Evolutionary conservation across 2,797 vertebrate genomes (phyloP).

Genomic region (Myiotriccus ornatus): DNA sequence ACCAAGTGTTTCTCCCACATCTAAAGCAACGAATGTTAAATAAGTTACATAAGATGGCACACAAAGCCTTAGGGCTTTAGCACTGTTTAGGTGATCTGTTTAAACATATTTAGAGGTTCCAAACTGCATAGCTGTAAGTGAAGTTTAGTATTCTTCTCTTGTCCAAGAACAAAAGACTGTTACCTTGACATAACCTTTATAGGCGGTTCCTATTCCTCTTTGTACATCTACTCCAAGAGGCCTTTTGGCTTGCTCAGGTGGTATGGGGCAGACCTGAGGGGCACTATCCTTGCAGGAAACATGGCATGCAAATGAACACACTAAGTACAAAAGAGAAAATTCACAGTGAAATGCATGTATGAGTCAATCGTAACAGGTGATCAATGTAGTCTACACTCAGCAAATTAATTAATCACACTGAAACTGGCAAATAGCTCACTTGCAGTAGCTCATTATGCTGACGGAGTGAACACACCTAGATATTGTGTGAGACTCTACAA

Average conservation of each 20-base stretch:
- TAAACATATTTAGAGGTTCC: background rate
- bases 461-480: background rate
- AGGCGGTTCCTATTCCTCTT: conserved; percentile 94
- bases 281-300: conserved; percentile 92
- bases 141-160: background rate
- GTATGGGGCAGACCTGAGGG: conserved; percentile 93
- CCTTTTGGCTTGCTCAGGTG: conserved; percentile 92
- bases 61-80: conserved; percentile 15
- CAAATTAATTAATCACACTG: background rate
- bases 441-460: background rate
- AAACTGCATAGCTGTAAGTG: background rate
- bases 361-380: conserved; percentile 4
- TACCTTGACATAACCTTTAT: conserved; percentile 96
- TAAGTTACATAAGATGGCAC: background rate
- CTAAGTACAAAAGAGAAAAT: conserved; percentile 70
- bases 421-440: background rate
- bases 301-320: conserved; percentile 95
- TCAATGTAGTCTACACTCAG: background rate
- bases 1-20: background rate
- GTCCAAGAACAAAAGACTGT: conserved; percentile 37
- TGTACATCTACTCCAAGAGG: conserved; percentile 95
- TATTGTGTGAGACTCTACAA: background rate
- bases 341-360: background rate
- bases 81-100: background rate
- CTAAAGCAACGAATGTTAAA: background rate